These are phyloP conservation scores for Microtus richardsoni DNA, from an alignment of 2,113 vertebrate species.

Conservation along the genomic window DNA sequence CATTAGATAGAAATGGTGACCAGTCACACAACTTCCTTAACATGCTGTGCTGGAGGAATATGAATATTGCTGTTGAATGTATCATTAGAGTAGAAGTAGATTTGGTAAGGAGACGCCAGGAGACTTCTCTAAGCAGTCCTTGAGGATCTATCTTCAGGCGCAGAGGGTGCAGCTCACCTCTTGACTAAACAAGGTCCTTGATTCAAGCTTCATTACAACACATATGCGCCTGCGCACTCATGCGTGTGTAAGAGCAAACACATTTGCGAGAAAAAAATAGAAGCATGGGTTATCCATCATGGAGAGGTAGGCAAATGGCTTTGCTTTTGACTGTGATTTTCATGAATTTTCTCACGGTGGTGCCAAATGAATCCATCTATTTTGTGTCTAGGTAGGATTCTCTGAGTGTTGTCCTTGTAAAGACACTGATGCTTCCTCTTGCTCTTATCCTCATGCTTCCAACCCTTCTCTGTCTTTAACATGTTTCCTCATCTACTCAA, in stretches of 20 bases:
- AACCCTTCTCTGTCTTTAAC: not conserved
- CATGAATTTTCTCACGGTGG: not conserved
- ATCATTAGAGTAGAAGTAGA: not conserved
- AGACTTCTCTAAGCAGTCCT: not conserved
- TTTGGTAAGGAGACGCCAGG: not conserved
- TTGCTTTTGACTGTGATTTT: not conserved
- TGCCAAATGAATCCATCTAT: not conserved
- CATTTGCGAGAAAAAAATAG: not conserved
- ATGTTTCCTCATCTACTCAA: not conserved
- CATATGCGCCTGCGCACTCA: not conserved
- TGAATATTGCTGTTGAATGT: not conserved
- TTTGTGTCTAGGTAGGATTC: not conserved
- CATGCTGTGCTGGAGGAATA: not conserved
- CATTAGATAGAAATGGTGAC: not conserved
- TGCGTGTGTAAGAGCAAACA: too few species aligned
- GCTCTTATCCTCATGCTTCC: not conserved
- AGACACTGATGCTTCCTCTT: not conserved
- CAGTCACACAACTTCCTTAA: not conserved
- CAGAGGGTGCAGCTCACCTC: not conserved
- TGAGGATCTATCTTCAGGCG: not conserved
- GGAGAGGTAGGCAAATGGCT: not conserved
- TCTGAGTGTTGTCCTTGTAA: not conserved
- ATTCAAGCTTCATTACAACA: not conserved
- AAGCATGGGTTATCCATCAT: not conserved
- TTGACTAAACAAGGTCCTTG: not conserved